Conservation (phyloP, 2,113 vertebrate species). For the Mugil cephalus region DNA sequence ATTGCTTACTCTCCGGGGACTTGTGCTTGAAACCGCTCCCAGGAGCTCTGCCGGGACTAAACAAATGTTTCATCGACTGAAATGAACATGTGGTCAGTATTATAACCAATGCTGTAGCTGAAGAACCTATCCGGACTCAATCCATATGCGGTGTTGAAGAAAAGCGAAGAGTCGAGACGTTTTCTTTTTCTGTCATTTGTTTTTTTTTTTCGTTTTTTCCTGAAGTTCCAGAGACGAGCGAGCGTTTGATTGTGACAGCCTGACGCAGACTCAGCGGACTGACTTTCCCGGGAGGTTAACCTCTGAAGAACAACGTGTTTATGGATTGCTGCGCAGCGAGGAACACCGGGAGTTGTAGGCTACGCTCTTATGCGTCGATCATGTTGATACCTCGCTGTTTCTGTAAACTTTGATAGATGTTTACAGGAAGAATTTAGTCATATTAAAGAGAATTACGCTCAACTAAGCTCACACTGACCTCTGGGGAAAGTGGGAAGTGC, state of each 20-base stretch:
- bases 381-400: constrained; percentile 61
- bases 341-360: constrained; percentile 62
- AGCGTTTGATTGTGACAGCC: not conserved
- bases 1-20: constrained; percentile 15
- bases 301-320: constrained; percentile 67
- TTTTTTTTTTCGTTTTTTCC: rapidly evolving
- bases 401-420: constrained; percentile 65
- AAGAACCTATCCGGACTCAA: not conserved
- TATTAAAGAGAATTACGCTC: not conserved
- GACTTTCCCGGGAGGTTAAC: constrained; percentile 48
- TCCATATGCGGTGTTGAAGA: constrained; percentile 1
- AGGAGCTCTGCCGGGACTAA: constrained; percentile 33
- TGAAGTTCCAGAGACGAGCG: not conserved
- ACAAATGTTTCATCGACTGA: not conserved
- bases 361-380: constrained; percentile 50
- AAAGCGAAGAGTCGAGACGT: not conserved
- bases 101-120: not conserved
- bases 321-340: constrained; percentile 70
- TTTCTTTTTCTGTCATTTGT: not conserved
- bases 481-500: constrained; percentile 65
- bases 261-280: constrained; percentile 9
- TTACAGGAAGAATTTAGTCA: constrained; percentile 9
- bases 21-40: not conserved
- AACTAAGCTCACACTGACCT: constrained; percentile 30
- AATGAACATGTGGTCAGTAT: constrained; percentile 29